These are phyloP conservation scores for Ditula angustiorana DNA, from an alignment of 2,888 invertebrate genomes.

Conservation along the genomic window DNA sequence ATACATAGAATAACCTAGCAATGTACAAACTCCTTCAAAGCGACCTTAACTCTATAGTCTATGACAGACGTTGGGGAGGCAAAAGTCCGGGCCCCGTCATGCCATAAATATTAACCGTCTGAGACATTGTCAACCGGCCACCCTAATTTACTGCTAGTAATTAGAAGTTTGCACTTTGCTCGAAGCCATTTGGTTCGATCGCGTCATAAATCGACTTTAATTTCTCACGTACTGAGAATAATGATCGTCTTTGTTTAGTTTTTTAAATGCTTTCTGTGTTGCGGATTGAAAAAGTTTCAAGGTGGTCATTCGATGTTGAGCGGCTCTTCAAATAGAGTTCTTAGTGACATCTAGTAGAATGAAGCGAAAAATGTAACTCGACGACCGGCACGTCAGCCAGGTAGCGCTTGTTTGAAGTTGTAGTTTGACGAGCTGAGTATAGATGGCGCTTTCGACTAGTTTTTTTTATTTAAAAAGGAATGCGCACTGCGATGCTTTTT, in stretches of 20 bases:
- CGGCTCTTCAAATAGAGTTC: constrained; percentile 12
- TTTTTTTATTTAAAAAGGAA: no score
- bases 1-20: constrained; percentile 33
- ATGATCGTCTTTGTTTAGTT: constrained; percentile 39
- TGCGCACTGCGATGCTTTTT: no score
- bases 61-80: constrained; percentile 67
- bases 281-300: constrained; percentile 35
- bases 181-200: constrained; percentile 84
- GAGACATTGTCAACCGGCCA: constrained; percentile 83
- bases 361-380: background rate
- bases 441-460: background rate
- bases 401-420: background rate
- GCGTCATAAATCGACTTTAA: constrained; percentile 47
- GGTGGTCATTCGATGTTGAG: background rate
- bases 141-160: constrained; percentile 85
- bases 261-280: constrained; percentile 28
- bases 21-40: constrained; percentile 39
- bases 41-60: constrained; percentile 55
- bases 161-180: constrained; percentile 85
- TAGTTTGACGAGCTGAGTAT: background rate
- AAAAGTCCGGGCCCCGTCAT: constrained; percentile 67
- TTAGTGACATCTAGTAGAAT: constrained; percentile 23
- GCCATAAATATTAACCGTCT: constrained; percentile 82
- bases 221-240: constrained; percentile 39
- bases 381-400: background rate